These are phyloP conservation scores for Zeuzera pyrina DNA, from an alignment of 2,888 invertebrate species.

Conservation along the genomic window DNA sequence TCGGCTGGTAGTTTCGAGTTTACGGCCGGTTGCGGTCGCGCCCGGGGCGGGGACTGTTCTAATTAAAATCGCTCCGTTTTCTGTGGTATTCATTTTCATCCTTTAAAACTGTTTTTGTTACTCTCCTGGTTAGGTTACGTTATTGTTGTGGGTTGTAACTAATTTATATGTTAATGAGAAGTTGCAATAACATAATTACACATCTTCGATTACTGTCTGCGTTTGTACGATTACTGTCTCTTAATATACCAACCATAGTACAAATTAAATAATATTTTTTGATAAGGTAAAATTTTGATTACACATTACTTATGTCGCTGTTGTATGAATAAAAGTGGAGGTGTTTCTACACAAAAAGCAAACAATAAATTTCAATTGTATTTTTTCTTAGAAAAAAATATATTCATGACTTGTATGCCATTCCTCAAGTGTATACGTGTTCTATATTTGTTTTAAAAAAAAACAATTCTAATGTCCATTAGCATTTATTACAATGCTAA, in stretches of 20 bases:
- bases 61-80: slow-evolving; percentile 67
- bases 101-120: slow-evolving; percentile 62
- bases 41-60: slow-evolving; percentile 56
- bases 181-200: background rate
- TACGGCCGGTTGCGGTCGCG: slow-evolving; percentile 46
- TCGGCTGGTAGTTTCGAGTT: slow-evolving; percentile 33
- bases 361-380: too few species aligned
- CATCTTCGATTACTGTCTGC: background rate
- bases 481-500: slow-evolving; percentile 58
- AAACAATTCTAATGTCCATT: slow-evolving; percentile 51
- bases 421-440: too few species aligned
- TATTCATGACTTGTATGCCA: too few species aligned
- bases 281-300: too few species aligned
- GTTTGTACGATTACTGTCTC: too few species aligned
- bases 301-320: too few species aligned
- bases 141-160: slow-evolving; percentile 62
- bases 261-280: too few species aligned
- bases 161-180: slow-evolving; percentile 69
- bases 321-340: too few species aligned
- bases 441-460: slow-evolving; percentile 16
- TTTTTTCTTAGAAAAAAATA: too few species aligned
- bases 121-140: slow-evolving; percentile 48
- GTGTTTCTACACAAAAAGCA: too few species aligned
- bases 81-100: slow-evolving; percentile 65
- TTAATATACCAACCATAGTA: too few species aligned